Percentiles rank a stretch among this genome's conserved stretches.
These are phyloP conservation scores for Nephrotoma flavescens DNA, from an alignment of 2,888 invertebrate species.

Conservation along the genomic window DNA sequence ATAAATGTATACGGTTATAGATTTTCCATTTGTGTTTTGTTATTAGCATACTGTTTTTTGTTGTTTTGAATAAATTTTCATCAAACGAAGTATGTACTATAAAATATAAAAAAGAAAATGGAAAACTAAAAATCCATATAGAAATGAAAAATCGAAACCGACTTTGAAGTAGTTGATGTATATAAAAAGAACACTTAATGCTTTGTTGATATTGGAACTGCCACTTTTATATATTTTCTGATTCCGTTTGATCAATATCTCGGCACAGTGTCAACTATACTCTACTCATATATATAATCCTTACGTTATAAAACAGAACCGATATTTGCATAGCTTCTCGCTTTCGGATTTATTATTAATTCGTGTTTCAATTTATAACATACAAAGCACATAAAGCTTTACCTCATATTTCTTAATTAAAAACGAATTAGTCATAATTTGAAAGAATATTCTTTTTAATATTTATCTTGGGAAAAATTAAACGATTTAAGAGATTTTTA, in stretches of 20 bases:
- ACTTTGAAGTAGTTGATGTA: neutral
- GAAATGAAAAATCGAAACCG: too few species aligned
- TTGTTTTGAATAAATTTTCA: neutral
- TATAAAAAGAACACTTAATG: neutral
- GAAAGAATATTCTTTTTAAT: neutral
- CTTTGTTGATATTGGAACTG: neutral
- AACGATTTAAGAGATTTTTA: neutral
- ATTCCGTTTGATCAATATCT: neutral
- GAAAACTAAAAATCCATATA: too few species aligned
- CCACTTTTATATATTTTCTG: neutral
- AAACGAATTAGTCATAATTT: neutral
- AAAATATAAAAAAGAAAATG: too few species aligned
- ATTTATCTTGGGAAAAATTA: neutral
- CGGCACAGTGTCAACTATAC: too few species aligned
- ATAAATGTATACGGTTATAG: too few species aligned
- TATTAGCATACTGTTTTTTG: neutral
- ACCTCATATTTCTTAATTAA: neutral
- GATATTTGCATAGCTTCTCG: neutral
- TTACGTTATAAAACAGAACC: too few species aligned
- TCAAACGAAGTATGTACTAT: neutral
- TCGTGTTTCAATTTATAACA: neutral
- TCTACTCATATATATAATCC: too few species aligned
- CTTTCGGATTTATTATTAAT: neutral
- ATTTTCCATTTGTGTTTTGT: neutral
- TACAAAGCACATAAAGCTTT: neutral